Base-by-base conservation (phyloP, 2,888 invertebrate species). In the Atethmia centrago region DNA sequence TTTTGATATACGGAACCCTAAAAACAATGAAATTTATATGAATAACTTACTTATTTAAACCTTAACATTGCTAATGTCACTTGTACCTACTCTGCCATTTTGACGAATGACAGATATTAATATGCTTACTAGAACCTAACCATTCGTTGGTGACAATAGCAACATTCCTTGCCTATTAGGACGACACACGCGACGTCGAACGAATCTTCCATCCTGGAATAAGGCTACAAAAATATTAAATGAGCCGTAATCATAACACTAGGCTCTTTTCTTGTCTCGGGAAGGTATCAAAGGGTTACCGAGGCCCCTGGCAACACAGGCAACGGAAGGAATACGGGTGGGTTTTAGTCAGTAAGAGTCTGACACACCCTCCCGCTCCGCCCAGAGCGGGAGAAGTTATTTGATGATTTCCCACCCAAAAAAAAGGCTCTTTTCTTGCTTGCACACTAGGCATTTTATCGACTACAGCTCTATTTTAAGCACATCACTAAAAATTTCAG, bases 401-500 rank as follows among this genome's bases (percentile, higher is more conserved):
- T n/a, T n/a, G n/a, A n/a, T n/a, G n/a, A n/a, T n/a, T n/a, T n/a
- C n/a, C n/a, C n/a, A n/a, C n/a, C n/a, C n/a, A n/a, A n/a, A n/a
- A n/a, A n/a, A n/a, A n/a, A 10, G 5, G 5, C 12, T 19, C 1
- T 40, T 36, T 42, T n/a, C 10, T 36, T 25, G 5, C 16, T 9
- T 14, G 25, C 4, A 9, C n/a, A 36, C 14, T 2, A 42, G 14
- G 0, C 59, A 45, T 36, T 55, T 16, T 64, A 84, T 89, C 86
- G 84, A 86, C 77, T 55, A 66, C 1, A 64, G 40, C 49, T 62
- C 49, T 40, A 14, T 7, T 53, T 8, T n/a, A 21, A 10, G 47
- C 65, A 72, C 91, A 84, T 85, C 92, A 88, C 93, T 93, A 90
- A 71, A 83, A 42, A 61, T 87, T 86, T 88, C 87, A 85, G 88